Conservation (phyloP, 2,797 vertebrate species). For the Oceanodroma leucorhoa region DNA sequence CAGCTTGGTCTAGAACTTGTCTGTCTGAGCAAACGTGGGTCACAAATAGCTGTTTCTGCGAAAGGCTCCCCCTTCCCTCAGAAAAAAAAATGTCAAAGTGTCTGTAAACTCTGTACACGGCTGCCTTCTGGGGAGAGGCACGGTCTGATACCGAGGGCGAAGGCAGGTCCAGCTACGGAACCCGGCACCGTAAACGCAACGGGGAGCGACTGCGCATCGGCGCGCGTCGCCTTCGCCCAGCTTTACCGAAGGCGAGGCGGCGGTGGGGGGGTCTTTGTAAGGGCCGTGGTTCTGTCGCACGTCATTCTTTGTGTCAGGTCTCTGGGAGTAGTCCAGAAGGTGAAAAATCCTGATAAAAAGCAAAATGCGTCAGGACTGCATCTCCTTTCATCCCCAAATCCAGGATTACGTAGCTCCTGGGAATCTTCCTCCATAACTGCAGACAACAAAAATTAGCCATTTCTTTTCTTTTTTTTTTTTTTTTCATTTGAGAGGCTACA, state of each 20-base stretch:
- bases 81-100: background rate
- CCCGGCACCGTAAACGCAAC: background rate
- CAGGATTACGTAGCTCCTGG: background rate
- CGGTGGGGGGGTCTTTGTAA: background rate
- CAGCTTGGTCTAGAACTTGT: background rate
- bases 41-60: background rate
- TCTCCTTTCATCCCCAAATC: background rate
- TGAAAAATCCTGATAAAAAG: background rate
- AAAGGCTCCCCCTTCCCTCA: background rate
- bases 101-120: background rate
- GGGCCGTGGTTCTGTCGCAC: background rate
- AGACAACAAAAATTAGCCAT: background rate
- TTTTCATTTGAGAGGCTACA: background rate
- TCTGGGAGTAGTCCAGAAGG: background rate
- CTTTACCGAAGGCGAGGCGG: background rate
- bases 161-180: background rate
- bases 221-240: background rate
- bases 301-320: background rate
- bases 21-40: background rate
- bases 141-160: background rate
- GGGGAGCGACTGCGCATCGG: background rate
- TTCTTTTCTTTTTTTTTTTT: background rate
- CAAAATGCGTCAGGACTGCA: background rate
- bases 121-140: background rate
- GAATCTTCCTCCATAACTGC: background rate